Conservation (phyloP, 2,113 vertebrate genomes). For the Plecotus auritus region DNA sequence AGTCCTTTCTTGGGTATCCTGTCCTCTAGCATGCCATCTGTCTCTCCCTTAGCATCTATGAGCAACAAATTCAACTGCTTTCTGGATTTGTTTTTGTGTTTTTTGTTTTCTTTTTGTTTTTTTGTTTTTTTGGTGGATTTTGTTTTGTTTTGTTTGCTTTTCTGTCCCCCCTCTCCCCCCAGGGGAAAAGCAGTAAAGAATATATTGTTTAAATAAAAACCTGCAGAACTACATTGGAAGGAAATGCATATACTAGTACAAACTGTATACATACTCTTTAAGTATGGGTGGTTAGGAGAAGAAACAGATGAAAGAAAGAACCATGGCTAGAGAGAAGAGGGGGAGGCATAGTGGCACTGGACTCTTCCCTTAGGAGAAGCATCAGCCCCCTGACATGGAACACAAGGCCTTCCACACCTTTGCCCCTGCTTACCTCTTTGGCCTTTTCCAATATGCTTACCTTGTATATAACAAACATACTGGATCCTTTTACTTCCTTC, state of each 20-base stretch:
- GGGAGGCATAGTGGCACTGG: not conserved
- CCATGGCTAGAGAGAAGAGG: not conserved
- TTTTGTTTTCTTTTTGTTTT: not conserved
- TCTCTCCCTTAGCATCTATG: not conserved
- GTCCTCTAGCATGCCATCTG: not conserved
- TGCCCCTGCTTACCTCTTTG: not conserved
- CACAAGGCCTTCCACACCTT: not conserved
- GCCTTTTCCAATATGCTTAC: not conserved
- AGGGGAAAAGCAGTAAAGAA: not conserved
- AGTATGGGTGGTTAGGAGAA: not conserved
- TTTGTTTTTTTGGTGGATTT: not conserved
- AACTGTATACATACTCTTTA: not conserved
- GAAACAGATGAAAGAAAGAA: not conserved
- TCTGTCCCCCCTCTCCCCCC: not conserved
- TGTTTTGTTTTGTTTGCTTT: not conserved
- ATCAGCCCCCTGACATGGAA: accelerated
- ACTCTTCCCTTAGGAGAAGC: too few species aligned
- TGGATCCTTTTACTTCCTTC: not conserved
- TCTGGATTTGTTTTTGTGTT: not conserved
- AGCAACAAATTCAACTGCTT: not conserved
- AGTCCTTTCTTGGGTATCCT: not conserved
- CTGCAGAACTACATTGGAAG: not conserved
- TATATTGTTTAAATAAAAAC: not conserved
- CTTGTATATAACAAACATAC: not conserved
- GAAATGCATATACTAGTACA: not conserved